A percentile compares a stretch with the other conserved stretches of the same genome.
These are phyloP conservation scores for Austrofundulus limnaeus DNA, from an alignment of 2,113 vertebrate genomes.

Conservation along the genomic window DNA sequence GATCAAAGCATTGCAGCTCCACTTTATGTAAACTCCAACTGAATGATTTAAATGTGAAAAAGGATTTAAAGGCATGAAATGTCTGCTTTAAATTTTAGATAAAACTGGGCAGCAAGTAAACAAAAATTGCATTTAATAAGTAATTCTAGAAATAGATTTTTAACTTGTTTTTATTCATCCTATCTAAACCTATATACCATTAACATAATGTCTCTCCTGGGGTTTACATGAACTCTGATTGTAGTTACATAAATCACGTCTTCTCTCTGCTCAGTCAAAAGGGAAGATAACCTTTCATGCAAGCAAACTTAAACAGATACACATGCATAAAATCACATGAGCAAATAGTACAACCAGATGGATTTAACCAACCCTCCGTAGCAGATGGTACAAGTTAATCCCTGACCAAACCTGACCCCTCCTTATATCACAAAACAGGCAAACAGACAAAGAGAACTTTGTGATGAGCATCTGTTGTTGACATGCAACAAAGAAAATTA, in stretches of 20 bases:
- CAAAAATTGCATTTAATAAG: too few relatives aligned
- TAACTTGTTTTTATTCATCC: slow-evolving; percentile 15
- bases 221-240: slow-evolving; percentile 5
- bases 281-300: background rate
- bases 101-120: too few relatives aligned
- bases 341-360: slow-evolving; percentile 20
- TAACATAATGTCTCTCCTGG: slow-evolving; percentile 18
- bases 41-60: too few relatives aligned
- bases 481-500: slow-evolving; percentile 2
- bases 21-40: too few relatives aligned
- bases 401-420: slow-evolving; percentile 4
- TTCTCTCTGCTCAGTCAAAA: slow-evolving; percentile 21
- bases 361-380: slow-evolving; percentile 31
- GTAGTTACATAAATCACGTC: slow-evolving; percentile 31
- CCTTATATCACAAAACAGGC: slow-evolving; percentile 22
- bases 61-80: too few relatives aligned
- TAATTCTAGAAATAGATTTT: too few relatives aligned
- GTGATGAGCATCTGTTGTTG: background rate
- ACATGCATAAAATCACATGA: background rate
- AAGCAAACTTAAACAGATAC: slow-evolving; percentile 5
- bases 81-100: too few relatives aligned
- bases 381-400: slow-evolving; percentile 59
- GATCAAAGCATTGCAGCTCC: too few relatives aligned
- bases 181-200: slow-evolving; percentile 17
- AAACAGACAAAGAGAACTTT: slow-evolving; percentile 14